Base-by-base conservation (phyloP, 2,113 vertebrate genomes). In the Atlantisia rogersi region DNA sequence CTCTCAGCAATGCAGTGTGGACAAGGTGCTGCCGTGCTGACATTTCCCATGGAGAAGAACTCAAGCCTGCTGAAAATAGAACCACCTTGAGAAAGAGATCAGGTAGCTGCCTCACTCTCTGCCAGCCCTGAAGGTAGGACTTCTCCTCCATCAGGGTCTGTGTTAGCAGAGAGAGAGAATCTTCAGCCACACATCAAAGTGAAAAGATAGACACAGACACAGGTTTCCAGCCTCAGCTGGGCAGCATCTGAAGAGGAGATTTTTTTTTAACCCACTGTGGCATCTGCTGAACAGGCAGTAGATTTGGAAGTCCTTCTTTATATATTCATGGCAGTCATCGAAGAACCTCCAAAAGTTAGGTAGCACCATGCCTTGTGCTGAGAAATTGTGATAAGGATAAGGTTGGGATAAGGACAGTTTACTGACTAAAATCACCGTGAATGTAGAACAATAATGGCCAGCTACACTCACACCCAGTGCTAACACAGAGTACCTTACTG, bases 21-120 rank as follows among this genome's bases (percentile, higher is more conserved):
- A 60, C 59, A 92, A 83, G n/a, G 19, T 73, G 44, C 26, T 74
- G 59, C 67, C 25, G 25, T 9, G 12, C 50, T 97, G 88, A 93
- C 95, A 95, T 96, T 95, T 87, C 64, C 82, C 46, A 6, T 11
- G 46, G 65, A 86, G 26, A 82, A 63, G 37, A 84, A 69, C 55
- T 92, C 42, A 24, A 31, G 75, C 44, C 6, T 55, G 29, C 88
- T 93, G 76, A 88, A 97, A 97, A 97, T 95, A 96, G 76, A 93
- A 74, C 8, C 22, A 26, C 64, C 95, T 85, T 84, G 69, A 94
- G 70, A 82, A 84, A 68, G 62, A 59, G 5, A 53, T 86, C 39
- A 58, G 53, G 59, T 88, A 94, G 79, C 85, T 92, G 73, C 52
- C 71, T 96, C 28, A 12, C 32, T 24, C 40, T 42, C 71, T 88